Evolutionary conservation across 2,888 invertebrate species (phyloP), one percentile per base, ranked within the genome.

Genomic region (Pristionchus entomophagus): DNA sequence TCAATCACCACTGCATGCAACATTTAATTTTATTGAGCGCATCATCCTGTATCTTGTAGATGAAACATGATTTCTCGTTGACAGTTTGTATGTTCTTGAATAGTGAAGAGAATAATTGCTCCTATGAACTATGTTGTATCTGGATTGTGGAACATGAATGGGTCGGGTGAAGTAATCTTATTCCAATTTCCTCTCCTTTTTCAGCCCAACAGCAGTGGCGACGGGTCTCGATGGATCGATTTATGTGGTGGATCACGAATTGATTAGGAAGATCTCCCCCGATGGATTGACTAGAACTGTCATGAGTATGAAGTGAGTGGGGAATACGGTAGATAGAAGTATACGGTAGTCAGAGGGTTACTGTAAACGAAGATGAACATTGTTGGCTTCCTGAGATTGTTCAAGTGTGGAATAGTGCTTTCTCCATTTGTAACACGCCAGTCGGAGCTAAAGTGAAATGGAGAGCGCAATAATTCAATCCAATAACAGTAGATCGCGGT

Each of bases 171-270:
- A n/a, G n/a, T n/a, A n/a, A n/a, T n/a, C n/a, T n/a, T n/a, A n/a
- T n/a, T n/a, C n/a, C n/a, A n/a, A n/a, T n/a, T n/a, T n/a, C n/a
- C 73, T 6, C 29, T 49, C 14, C 29, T 0, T 12, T 0, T 95
- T 98, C 89, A 97, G 97, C 0, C 99, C 99, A 0, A 97, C 97
- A 17, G 97, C 98, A 2, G 95, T 99, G 86, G 97, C 98, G 2
- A 97, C 97, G 32, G 97, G 97, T 38, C 96, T 97, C 19, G 99
- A 99, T 94, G 99, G 99, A 59, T 97, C 97, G 90, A 95, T 99
- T 80, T 98, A 97, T 94, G 87, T 93, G 45, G 93, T 92, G 49
- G 93, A 93, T 87, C 89, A 92, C 84, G 91, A 93, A 82, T 80
- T 92, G 53, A 91, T 93, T 80, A 88, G 92, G 65, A 95, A 97